Base-by-base conservation (phyloP, 2,113 vertebrate species). In the Larimichthys crocea region DNA sequence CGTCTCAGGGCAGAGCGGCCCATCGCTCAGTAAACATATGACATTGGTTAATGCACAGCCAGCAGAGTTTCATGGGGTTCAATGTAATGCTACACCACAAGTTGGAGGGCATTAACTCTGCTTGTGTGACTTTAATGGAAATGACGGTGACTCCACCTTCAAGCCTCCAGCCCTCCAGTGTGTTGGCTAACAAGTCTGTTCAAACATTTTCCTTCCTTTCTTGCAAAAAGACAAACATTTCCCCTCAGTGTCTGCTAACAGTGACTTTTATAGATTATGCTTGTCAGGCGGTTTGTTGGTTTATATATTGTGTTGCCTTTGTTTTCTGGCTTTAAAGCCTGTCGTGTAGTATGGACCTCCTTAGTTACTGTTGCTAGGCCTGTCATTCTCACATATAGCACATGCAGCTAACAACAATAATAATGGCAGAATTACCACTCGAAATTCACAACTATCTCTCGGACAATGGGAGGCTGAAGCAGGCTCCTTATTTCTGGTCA, bases 121-220 rank as follows among this genome's bases (percentile, higher is more conserved):
- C 88, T 76, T 90, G 78, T 89, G 87, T 88, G 89, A 93, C 78
- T 91, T 94, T 94, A 90, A 93, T 92, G 84, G 92, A 85, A 87
- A 83, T 57, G 10, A 82, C 69, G 82, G 91, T 88, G 74, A 90
- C 84, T 86, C 87, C 49, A 67, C 62, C 56, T 84, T 61, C n/a
- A 42, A 66, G 82, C 52, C 66, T 68, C 44, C 69, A 16, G 73
- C 68, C 62, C 77, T 78, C 60, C 75, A 17, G 77, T 75, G 85
- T 72, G 62, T 86, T 87, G 80, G 83, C 72, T 76, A 81, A 87
- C 86, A 86, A 82, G 70, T 80, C 67, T 80, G 68, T 68, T 73
- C 42, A 80, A 91, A 90, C 71, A 80, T 82, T 92, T 85, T 79
- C 74, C 59, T 84, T 80, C 78, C 71, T 60, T 70, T 69, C 75